Evolutionary conservation across 2,888 invertebrate genomes (phyloP).

Genomic region (Endomychus coccineus): DNA sequence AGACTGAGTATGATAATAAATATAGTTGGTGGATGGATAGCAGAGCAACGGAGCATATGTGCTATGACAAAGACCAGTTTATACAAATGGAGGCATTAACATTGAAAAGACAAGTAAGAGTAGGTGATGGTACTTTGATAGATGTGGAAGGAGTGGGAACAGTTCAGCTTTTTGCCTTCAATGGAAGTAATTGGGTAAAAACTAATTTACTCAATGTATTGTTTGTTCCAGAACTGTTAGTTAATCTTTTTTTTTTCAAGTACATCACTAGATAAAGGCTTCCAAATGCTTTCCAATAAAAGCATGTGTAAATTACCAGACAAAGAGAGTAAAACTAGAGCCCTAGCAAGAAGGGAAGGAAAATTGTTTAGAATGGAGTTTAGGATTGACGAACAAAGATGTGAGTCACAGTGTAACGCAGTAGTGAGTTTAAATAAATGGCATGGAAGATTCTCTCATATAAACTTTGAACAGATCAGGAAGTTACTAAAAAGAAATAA

Average conservation of each 20-base stretch:
- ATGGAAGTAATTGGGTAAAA: constrained; percentile 15
- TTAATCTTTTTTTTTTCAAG: constrained; percentile 16
- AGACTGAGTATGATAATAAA: not conserved
- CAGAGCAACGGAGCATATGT: constrained; percentile 16
- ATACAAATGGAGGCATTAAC: not conserved
- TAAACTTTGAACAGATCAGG: constrained; percentile 13
- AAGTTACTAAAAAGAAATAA: constrained; percentile 10
- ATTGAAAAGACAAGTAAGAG: constrained; percentile 11
- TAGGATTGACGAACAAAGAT: no score
- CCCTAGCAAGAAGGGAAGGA: constrained; percentile 3
- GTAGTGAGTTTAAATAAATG: constrained; percentile 11
- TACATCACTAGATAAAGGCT: constrained; percentile 15
- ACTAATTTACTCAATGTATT: constrained; percentile 16
- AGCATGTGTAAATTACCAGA: constrained; percentile 11
- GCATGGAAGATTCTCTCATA: constrained; percentile 13
- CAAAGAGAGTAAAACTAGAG: constrained; percentile 4
- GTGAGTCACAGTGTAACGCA: constrained; percentile 7
- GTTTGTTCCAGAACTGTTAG: constrained; percentile 15
- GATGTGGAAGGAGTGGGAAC: constrained; percentile 15
- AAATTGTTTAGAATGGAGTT: constrained; percentile 3
- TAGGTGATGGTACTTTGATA: constrained; percentile 15
- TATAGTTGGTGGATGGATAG: constrained; percentile 15
- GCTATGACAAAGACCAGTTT: constrained; percentile 7
- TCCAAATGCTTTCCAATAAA: constrained; percentile 11
- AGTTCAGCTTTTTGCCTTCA: constrained; percentile 12